These are phyloP conservation scores for Pempheris klunzingeri DNA, from an alignment of 2,797 vertebrate genomes.

Conservation along the genomic window DNA sequence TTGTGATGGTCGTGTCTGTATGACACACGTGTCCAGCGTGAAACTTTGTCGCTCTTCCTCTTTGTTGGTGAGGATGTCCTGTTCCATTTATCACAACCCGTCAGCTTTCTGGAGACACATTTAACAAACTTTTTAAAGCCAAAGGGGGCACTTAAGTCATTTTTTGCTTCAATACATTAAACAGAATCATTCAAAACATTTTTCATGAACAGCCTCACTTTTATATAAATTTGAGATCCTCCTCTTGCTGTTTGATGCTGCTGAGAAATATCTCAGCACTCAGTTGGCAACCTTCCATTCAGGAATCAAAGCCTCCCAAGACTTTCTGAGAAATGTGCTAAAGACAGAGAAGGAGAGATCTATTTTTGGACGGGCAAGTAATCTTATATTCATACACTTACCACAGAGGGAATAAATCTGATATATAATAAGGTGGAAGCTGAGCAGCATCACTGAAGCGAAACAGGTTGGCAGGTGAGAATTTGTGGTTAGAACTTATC, in stretches of 20 bases:
- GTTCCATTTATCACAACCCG: slow-evolving; percentile 46
- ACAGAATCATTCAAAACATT: slow-evolving; percentile 1
- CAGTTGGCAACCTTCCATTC: slow-evolving; percentile 51
- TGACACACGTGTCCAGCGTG: slow-evolving; percentile 42
- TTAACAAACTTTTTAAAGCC: slow-evolving; percentile 22
- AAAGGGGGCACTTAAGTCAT: background rate
- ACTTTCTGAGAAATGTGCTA: slow-evolving; percentile 56
- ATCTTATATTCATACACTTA: slow-evolving; percentile 61
- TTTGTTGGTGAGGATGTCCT: slow-evolving; percentile 74
- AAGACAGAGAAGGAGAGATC: slow-evolving; percentile 50
- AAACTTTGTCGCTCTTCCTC: slow-evolving; percentile 63
- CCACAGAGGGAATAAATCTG: slow-evolving; percentile 46
- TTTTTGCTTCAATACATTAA: background rate
- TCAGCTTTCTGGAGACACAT: slow-evolving; percentile 9
- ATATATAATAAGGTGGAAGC: slow-evolving; percentile 52
- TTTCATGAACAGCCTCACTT: slow-evolving; percentile 17
- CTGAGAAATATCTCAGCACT: slow-evolving; percentile 53
- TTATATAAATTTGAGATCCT: slow-evolving; percentile 40
- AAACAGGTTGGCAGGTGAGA: slow-evolving; percentile 32
- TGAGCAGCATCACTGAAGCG: slow-evolving; percentile 27
- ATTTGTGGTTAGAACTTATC: slow-evolving; percentile 10
- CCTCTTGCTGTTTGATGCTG: slow-evolving; percentile 45
- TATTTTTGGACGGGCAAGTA: slow-evolving; percentile 68
- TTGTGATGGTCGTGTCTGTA: slow-evolving; percentile 42
- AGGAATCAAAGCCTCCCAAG: slow-evolving; percentile 62